Evolutionary conservation across 2,888 invertebrate species (phyloP).

Genomic region (Dolichopus griseipennis): DNA sequence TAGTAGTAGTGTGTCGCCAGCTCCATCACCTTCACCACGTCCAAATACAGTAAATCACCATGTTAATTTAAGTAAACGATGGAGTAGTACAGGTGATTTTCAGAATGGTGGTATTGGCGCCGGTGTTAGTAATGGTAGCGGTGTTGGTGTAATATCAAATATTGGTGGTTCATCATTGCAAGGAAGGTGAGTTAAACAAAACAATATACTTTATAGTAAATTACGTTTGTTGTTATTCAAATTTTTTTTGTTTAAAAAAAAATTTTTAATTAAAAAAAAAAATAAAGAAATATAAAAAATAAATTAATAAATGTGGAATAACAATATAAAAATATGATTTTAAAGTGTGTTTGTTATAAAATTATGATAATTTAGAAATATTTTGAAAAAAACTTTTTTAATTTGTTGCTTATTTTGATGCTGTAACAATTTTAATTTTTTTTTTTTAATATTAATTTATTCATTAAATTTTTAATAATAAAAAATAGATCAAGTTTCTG

Average conservation of each 20-base stretch:
- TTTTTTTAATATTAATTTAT: background rate
- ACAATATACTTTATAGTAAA: background rate
- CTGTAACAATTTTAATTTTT: conserved; percentile 16
- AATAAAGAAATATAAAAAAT: no score
- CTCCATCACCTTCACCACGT: conserved; percentile 65
- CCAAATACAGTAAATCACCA: conserved; percentile 56
- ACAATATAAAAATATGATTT: no score
- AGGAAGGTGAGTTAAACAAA: conserved; percentile 38
- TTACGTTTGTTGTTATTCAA: conserved; percentile 4
- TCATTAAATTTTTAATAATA: no score
- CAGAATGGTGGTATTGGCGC: conserved; percentile 38
- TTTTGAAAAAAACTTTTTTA: no score
- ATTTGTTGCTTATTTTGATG: conserved; percentile 12
- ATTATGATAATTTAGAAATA: no score
- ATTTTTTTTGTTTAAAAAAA: no score
- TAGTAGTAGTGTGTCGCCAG: conserved; percentile 74
- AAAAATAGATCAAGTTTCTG: no score
- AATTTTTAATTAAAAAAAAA: conserved; percentile 17
- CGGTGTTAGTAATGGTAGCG: background rate
- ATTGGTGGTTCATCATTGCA: conserved; percentile 26
- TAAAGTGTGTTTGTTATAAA: no score
- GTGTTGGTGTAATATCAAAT: conserved; percentile 2
- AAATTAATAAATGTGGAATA: no score
- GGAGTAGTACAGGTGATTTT: conserved; percentile 81
- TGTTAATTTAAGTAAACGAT: conserved; percentile 54